Conservation (phyloP, 1,140 invertebrate species). For the Microplitis demolitor region DNA sequence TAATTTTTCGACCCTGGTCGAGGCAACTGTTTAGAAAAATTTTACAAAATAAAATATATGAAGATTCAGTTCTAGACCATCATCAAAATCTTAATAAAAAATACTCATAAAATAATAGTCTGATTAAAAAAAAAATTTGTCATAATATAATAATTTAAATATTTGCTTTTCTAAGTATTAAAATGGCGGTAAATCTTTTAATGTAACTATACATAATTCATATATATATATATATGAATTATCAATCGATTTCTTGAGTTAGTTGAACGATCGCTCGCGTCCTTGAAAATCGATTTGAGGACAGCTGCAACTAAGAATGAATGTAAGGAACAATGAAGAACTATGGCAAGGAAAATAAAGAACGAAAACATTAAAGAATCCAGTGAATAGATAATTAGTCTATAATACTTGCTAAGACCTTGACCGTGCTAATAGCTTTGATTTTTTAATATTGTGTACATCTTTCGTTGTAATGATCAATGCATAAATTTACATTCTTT, state of each 20-base stretch:
- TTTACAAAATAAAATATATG: no score
- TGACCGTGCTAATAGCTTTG: conserved; percentile 56
- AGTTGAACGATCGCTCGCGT: conserved; percentile 39
- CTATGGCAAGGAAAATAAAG: background rate
- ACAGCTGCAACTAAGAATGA: background rate
- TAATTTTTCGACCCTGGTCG: no score
- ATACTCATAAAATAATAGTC: no score
- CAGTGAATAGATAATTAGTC: conserved; percentile 24
- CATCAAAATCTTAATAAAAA: no score
- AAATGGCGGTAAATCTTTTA: no score
- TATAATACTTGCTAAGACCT: conserved; percentile 50
- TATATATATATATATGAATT: background rate
- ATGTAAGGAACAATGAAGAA: background rate
- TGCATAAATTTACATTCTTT: background rate
- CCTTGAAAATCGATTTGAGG: conserved; percentile 36
- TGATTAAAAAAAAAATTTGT: no score
- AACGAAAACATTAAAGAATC: conserved; percentile 6
- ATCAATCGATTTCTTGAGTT: conserved; percentile 21
- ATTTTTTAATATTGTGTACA: conserved; percentile 43
- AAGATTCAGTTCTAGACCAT: no score
- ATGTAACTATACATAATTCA: background rate
- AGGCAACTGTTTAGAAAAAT: no score
- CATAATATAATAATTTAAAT: no score
- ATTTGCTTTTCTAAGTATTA: no score
- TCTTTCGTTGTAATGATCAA: conserved; percentile 1